Evolutionary conservation across 2,888 invertebrate species (phyloP), one percentile per base, ranked within the genome.

Genomic region (Emmelina monodactyla): DNA sequence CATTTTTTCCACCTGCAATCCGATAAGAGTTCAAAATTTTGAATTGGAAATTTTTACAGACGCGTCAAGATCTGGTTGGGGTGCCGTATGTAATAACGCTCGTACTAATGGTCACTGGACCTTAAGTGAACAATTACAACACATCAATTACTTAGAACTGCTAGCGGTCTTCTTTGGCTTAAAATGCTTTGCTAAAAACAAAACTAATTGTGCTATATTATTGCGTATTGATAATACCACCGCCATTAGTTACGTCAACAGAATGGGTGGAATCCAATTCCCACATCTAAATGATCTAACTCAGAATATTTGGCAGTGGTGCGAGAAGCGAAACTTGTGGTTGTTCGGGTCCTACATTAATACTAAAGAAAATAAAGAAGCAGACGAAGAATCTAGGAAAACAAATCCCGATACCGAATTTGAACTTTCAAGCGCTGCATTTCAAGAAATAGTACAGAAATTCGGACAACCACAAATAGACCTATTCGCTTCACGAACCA

Each of bases 381-480:
- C 44, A 0, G 44, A 44, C 13, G 25, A 31, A 32, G 43, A 46
- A 16, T 46, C 46, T 2, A n/a, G n/a, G n/a, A n/a, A n/a, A n/a
- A n/a, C n/a, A n/a, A n/a, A n/a, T n/a, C n/a, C n/a, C n/a, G n/a
- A n/a, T n/a, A n/a, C n/a, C 11, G 39, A 42, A 33, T 35, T 34
- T 32, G 37, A 41, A 25, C 14, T 40, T 12, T 15, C 25, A 12
- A 11, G 19, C 13, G 7, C n/a, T 13, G 37, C 35, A n/a, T 41
- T 37, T n/a, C n/a, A n/a, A n/a, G n/a, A n/a, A n/a, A n/a, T n/a
- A n/a, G n/a, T n/a, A n/a, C n/a, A n/a, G n/a, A n/a, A n/a, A n/a
- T 5, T 7, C 6, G 22, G 5, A 7, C 5, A 22, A 22, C 22
- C 6, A 5, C 5, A 22, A 22, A 22, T 22, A 10, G 5, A 7